phyloP scores from a whole-genome alignment of 2,113 vertebrate genomes.

The Zingel zingel region DNA sequence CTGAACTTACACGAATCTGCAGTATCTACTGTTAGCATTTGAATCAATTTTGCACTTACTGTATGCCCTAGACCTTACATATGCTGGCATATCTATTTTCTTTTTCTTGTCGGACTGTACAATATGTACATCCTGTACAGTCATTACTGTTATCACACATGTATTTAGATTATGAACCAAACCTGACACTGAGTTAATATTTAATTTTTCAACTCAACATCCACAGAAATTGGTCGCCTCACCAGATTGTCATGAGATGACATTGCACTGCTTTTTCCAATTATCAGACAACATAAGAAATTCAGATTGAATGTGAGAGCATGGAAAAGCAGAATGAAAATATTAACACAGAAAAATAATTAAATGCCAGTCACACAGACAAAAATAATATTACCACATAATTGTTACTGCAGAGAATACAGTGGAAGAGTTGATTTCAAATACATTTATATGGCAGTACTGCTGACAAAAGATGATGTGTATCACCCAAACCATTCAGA shows the following conservation, averaged over 20 bases:
- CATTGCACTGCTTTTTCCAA: constrained; percentile 53
- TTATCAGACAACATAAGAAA: constrained; percentile 51
- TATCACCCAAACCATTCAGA: constrained; percentile 48
- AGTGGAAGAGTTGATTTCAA: constrained; percentile 23
- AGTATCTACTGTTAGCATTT: constrained; percentile 31
- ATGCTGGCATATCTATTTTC: background rate
- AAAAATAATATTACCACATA: constrained; percentile 2
- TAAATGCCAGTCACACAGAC: constrained; percentile 58
- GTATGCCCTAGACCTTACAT: background rate
- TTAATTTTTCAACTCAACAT: constrained; percentile 57
- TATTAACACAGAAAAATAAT: constrained; percentile 63
- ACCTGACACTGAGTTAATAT: constrained; percentile 48
- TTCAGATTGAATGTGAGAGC: constrained; percentile 37
- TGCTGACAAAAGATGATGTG: constrained; percentile 41
- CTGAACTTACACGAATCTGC: constrained; percentile 46
- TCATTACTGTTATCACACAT: constrained; percentile 17
- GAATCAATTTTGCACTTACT: constrained; percentile 28
- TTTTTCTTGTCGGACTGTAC: background rate
- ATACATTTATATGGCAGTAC: constrained; percentile 29
- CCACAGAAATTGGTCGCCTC: constrained; percentile 33
- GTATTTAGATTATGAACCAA: constrained; percentile 32
- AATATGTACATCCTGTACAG: background rate
- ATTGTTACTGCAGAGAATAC: constrained; percentile 30
- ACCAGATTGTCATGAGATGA: constrained; percentile 35
- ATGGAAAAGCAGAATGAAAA: constrained; percentile 33